Conservation (phyloP, 2,888 invertebrate species). For the Thymelicus acteon region DNA sequence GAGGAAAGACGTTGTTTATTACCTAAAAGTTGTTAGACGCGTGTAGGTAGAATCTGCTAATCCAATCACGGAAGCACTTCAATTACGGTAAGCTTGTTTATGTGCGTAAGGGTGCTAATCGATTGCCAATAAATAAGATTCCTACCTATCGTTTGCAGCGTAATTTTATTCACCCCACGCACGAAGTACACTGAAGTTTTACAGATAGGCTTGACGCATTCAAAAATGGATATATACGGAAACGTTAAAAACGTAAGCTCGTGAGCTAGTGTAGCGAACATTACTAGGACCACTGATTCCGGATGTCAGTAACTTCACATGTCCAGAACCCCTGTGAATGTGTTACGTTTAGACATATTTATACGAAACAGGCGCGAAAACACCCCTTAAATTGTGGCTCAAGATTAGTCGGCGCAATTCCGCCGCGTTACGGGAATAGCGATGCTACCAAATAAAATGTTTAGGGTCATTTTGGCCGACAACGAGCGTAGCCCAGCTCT, state of each 20-base stretch:
- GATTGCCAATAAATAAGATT: constrained; percentile 71
- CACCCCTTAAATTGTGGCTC: constrained; percentile 75
- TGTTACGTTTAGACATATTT: constrained; percentile 71
- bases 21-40: constrained; percentile 44
- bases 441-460: constrained; percentile 82
- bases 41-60: constrained; percentile 55
- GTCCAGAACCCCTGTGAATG: constrained; percentile 52
- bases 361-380: constrained; percentile 72
- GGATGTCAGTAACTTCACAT: constrained; percentile 45
- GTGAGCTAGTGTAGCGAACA: not conserved
- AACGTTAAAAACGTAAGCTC: not conserved
- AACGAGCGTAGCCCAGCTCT: constrained; percentile 76
- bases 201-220: constrained; percentile 15
- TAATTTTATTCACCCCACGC: constrained; percentile 51
- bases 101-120: constrained; percentile 69
- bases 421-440: constrained; percentile 75
- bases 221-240: constrained; percentile 17
- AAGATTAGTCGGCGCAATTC: constrained; percentile 79
- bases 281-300: constrained; percentile 23
- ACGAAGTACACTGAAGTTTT: constrained; percentile 19
- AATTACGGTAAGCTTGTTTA: constrained; percentile 71
- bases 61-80: constrained; percentile 73
- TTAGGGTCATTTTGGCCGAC: constrained; percentile 81
- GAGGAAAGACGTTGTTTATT: constrained; percentile 37
- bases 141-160: constrained; percentile 57